A percentile compares a stretch with the other conserved stretches of the same genome.
Evolutionary conservation across 2,888 invertebrate genomes (phyloP).

Genomic region (Odontomyia ornata): DNA sequence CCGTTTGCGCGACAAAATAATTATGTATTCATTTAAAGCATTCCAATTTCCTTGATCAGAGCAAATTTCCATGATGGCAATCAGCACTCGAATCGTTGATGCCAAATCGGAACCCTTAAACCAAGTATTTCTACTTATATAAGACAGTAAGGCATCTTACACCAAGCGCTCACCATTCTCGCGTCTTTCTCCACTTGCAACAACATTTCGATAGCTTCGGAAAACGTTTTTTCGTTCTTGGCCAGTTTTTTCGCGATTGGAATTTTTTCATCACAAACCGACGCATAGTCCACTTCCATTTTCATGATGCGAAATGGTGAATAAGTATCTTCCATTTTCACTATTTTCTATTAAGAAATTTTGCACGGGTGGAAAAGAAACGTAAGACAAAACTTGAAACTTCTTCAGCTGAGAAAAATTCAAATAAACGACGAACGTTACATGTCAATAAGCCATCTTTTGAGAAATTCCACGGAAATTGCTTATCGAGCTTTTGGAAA

Average conservation of each 20-base stretch:
- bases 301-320: conserved; percentile 56
- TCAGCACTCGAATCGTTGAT: conserved; percentile 87
- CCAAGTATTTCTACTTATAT: neutral
- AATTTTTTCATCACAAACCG: conserved; percentile 88
- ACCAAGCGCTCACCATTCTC: conserved; percentile 51
- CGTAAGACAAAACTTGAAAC: too few species aligned
- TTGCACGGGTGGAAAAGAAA: too few species aligned
- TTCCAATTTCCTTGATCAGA: conserved; percentile 88
- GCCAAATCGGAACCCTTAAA: conserved; percentile 72
- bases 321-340: conserved; percentile 22
- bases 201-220: conserved; percentile 37
- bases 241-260: conserved; percentile 74
- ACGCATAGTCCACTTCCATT: conserved; percentile 91
- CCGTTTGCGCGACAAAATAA: conserved; percentile 82
- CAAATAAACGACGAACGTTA: too few species aligned
- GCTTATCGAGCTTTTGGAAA: too few species aligned
- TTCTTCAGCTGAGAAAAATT: too few species aligned
- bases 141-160: neutral
- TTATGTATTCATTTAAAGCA: conserved; percentile 87
- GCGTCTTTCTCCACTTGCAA: conserved; percentile 45
- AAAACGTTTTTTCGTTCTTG: conserved; percentile 61
- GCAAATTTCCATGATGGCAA: conserved; percentile 86
- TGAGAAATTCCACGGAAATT: too few species aligned
- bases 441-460: too few species aligned
- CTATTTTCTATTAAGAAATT: neutral